These are phyloP conservation scores for Phrynocephalus forsythii DNA, from an alignment of 2,797 vertebrate genomes.

Conservation along the genomic window DNA sequence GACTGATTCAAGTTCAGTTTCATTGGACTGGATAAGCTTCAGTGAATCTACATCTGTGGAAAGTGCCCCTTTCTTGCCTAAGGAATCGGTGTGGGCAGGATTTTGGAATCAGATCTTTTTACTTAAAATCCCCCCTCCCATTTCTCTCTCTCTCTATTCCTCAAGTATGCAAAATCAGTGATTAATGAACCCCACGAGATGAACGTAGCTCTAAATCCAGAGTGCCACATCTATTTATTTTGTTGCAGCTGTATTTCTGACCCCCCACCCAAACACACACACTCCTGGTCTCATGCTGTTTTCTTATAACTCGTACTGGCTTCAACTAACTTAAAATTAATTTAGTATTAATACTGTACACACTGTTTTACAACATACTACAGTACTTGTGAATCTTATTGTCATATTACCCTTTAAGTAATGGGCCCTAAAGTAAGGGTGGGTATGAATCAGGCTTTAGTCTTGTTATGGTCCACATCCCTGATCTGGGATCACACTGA, in stretches of 20 bases:
- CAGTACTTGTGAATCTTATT: background rate
- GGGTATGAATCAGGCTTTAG: background rate
- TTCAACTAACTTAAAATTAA: conserved; percentile 9
- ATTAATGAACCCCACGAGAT: background rate
- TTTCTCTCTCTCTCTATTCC: background rate
- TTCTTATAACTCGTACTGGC: background rate
- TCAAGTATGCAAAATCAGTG: background rate
- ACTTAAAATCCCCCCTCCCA: background rate
- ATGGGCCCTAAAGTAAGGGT: background rate
- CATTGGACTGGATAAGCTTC: background rate
- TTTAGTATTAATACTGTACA: background rate
- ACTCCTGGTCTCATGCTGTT: background rate
- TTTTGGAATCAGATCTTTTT: background rate
- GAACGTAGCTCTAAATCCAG: background rate
- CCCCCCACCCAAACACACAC: background rate
- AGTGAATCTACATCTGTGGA: background rate
- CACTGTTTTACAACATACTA: no score
- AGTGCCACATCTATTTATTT: background rate
- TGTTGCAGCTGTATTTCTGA: conserved; percentile 7
- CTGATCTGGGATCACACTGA: conserved; percentile 26
- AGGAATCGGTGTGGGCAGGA: background rate
- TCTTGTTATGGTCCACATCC: background rate
- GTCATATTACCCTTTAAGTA: background rate
- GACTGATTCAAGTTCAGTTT: background rate
- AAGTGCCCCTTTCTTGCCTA: background rate